These are phyloP conservation scores for Octodon degus DNA, from an alignment of 2,113 vertebrate species.

Conservation along the genomic window DNA sequence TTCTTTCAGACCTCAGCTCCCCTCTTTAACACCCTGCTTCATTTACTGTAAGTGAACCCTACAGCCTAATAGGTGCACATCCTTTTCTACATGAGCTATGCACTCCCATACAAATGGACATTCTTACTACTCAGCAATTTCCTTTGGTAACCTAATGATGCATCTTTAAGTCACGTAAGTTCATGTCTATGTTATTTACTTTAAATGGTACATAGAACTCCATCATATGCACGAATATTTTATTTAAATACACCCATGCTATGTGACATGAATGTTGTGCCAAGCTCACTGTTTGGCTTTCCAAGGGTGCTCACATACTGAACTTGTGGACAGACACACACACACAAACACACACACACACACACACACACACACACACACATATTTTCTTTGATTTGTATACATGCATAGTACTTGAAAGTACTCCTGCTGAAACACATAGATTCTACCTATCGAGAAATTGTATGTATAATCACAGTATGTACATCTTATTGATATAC, in stretches of 20 bases:
- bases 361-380: not conserved
- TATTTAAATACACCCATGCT: not conserved
- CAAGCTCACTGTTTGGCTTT: not conserved
- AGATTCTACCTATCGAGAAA: not conserved
- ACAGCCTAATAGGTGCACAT: not conserved
- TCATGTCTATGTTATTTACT: not conserved
- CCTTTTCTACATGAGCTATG: not conserved
- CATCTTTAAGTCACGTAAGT: not conserved
- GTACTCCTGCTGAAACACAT: not conserved
- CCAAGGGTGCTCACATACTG: not conserved
- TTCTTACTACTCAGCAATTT: not conserved
- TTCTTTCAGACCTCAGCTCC: not conserved
- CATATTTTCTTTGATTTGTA: too few relatives aligned
- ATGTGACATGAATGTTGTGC: not conserved
- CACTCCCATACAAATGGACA: not conserved
- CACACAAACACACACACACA: not conserved
- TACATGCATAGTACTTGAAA: not conserved
- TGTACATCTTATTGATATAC: not conserved
- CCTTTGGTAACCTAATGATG: not conserved
- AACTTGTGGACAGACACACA: not conserved
- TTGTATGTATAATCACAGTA: not conserved
- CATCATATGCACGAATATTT: not conserved
- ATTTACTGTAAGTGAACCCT: not conserved
- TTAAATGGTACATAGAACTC: not conserved
- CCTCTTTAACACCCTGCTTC: not conserved